Conservation (phyloP, 2,888 invertebrate genomes). For the Trimorus sp. region DNA sequence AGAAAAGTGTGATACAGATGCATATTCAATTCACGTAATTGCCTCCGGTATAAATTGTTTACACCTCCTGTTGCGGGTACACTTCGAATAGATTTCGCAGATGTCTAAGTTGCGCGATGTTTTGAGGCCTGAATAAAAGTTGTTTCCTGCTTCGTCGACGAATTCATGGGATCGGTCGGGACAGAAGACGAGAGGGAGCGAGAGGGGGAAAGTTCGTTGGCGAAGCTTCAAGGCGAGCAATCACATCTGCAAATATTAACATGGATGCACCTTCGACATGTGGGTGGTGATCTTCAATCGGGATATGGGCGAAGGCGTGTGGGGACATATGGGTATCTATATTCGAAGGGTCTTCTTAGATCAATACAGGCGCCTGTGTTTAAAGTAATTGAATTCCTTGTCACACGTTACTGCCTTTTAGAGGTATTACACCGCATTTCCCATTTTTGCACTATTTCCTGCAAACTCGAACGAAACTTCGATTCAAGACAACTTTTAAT, state of each 20-base stretch:
- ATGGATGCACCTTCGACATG: slow-evolving; percentile 77
- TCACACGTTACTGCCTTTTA: slow-evolving; percentile 12
- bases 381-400: slow-evolving; percentile 52
- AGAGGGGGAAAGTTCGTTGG: slow-evolving; percentile 36
- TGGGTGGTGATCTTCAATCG: slow-evolving; percentile 72
- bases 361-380: slow-evolving; percentile 56
- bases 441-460: not conserved
- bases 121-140: slow-evolving; percentile 67
- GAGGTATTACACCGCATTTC: not conserved
- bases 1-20: no score
- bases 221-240: slow-evolving; percentile 73
- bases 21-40: no score
- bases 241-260: slow-evolving; percentile 81
- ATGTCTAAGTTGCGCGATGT: slow-evolving; percentile 64
- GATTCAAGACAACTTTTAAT: no score
- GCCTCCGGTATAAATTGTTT: slow-evolving; percentile 11
- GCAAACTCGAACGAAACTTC: not conserved
- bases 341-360: slow-evolving; percentile 60
- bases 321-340: slow-evolving; percentile 61
- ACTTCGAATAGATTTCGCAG: slow-evolving; percentile 36
- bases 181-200: slow-evolving; percentile 33
- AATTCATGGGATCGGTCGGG: slow-evolving; percentile 55
- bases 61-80: not conserved
- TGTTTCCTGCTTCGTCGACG: slow-evolving; percentile 62
- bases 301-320: slow-evolving; percentile 58